Percentiles rank a stretch among this genome's conserved stretches.
These are phyloP conservation scores for Heloderma charlesbogerti DNA, from an alignment of 2,113 vertebrate species.

Conservation along the genomic window DNA sequence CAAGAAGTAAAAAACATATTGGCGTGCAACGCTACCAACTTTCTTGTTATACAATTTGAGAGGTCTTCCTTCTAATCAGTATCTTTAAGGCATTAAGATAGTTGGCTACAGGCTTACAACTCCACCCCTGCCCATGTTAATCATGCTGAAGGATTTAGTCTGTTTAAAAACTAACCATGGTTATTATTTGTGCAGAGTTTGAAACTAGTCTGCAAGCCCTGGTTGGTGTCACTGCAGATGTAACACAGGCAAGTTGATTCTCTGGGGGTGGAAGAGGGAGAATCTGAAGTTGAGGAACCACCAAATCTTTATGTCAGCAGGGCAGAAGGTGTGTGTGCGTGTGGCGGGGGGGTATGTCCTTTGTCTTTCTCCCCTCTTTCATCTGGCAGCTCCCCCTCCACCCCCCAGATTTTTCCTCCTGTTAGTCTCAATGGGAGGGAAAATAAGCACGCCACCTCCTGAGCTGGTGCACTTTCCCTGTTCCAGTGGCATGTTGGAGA, in stretches of 20 bases:
- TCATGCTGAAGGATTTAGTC: not conserved
- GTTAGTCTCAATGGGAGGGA: too few relatives aligned
- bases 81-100: not conserved
- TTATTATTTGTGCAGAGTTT: not conserved
- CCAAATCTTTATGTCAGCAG: too few relatives aligned
- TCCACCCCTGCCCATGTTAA: not conserved
- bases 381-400: too few relatives aligned
- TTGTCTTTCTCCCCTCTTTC: too few relatives aligned
- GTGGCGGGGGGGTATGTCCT: too few relatives aligned
- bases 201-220: not conserved
- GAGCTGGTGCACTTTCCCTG: too few relatives aligned
- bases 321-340: too few relatives aligned
- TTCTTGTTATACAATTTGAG: not conserved
- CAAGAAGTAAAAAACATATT: conserved; percentile 12
- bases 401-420: too few relatives aligned
- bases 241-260: not conserved
- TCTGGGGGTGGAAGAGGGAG: not conserved
- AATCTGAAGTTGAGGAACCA: too few relatives aligned
- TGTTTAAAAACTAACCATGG: not conserved
- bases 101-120: not conserved
- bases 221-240: not conserved
- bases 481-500: too few relatives aligned
- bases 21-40: not conserved
- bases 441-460: too few relatives aligned
- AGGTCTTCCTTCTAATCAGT: not conserved